Percentiles rank a stretch among this genome's conserved stretches.
Conservation (phyloP, 2,888 invertebrate species). For the Chalcis sispes region DNA sequence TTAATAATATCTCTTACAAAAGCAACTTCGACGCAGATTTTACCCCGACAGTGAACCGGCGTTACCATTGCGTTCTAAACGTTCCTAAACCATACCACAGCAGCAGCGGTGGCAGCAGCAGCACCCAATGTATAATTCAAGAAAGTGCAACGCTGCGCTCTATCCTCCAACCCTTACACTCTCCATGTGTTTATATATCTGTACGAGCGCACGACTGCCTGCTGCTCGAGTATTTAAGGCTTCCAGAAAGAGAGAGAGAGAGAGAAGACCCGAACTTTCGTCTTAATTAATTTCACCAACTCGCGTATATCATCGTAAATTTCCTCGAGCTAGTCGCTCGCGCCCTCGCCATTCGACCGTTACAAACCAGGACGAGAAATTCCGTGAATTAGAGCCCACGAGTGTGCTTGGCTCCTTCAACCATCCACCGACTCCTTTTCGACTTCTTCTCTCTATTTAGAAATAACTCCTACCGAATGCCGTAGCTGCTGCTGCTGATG, state of each 20-base stretch:
- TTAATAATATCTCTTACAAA: no score
- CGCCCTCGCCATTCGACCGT: conserved; percentile 4
- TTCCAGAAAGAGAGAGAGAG: neutral
- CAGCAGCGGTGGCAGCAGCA: no score
- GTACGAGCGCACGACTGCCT: no score
- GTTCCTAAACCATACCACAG: no score
- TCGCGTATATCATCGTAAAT: conserved; percentile 52
- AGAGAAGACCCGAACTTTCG: conserved; percentile 48
- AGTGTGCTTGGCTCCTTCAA: neutral
- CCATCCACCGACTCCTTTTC: no score
- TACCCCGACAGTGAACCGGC: no score
- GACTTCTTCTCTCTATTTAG: no score
- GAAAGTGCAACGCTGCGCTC: conserved; percentile 21
- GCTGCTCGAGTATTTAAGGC: conserved; percentile 28
- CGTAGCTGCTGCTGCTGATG: no score
- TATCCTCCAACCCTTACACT: neutral
- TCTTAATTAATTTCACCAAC: conserved; percentile 53
- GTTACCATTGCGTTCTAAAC: no score
- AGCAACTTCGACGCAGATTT: no score
- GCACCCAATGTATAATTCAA: conserved; percentile 45
- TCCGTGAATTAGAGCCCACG: neutral
- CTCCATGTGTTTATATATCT: neutral
- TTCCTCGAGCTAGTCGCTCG: neutral
- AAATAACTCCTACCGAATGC: no score
- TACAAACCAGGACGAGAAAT: conserved; percentile 15